Evolutionary conservation across 2,113 vertebrate species (phyloP), one percentile per base, ranked within the genome.

Genomic region (Callospermophilus lateralis): DNA sequence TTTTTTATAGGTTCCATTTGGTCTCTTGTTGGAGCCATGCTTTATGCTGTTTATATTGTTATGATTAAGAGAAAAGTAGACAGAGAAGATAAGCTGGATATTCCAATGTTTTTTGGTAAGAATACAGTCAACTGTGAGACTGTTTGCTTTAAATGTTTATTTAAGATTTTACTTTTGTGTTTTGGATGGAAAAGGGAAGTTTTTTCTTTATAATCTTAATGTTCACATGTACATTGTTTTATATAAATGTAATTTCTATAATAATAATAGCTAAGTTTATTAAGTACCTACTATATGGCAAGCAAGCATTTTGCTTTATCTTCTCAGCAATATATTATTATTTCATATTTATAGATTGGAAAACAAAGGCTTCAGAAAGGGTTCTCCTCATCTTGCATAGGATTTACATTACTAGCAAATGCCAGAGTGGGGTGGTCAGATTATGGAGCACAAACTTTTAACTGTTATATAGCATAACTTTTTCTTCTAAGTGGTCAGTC

Each of bases 31-130:
- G 99, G 99, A 94, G 99, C 99, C 48, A 97, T 99, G 94, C 98
- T 99, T 0, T 99, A 99, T 77, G 99, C 99, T 22, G 98, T 99
- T 95, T 99, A 99, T 97, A 99, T 99, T 70, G 99, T 99, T 55
- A 99, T 99, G 99, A 99, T 99, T 97, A 99, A 99, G 98, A 99
- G 99, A 97, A 99, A 99, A 97, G 99, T 99, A 95, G 99, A 99
- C 92, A 98, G 99, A 97, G 99, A 99, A 98, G 99, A 99, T 95
- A 99, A 99, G 96, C 98, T 99, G 20, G 99, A 99, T 98, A 99
- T 99, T 97, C 99, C 99, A 76, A 99, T 99, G 99, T 99, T 99
- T 98, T 99, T 99, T 97, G 99, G 99, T 99, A 98, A 99, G 99
- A 93, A 34, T 94, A 34, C 97, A 58, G 90, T 92, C 95, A 89